Evolutionary conservation across 1,140 invertebrate species (phyloP), one percentile per base, ranked within the genome.

Genomic region (Diabrotica virgifera): DNA sequence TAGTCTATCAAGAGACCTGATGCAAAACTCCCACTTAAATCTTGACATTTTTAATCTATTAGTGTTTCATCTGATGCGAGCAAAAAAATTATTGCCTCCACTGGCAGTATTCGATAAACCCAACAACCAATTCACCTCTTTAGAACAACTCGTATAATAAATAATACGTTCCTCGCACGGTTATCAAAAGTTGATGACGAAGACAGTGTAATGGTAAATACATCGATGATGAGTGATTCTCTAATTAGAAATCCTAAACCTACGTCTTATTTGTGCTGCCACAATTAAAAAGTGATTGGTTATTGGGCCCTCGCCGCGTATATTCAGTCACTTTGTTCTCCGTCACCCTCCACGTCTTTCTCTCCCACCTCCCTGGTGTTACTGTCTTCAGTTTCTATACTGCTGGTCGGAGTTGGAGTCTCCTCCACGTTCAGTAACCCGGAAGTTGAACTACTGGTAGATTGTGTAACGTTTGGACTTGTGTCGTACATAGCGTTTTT

Each of bases 351-450:
- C 11, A 82, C 82, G 59, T 81, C 84, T 52, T 81, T 79, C 64
- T 85, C 84, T 37, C 81, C 81, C 24, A 84, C 82, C 60, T 85
- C 83, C 8, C 78, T 70, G 24, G 80, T 80, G 60, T 81, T 82
- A 51, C 83, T 84, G 46, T 85, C 84, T 59, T 85, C 84, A 0
- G 84, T 85, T 70, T 85, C 84, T 40, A 85, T 83, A 69, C 84
- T 86, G 66, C 84, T 85, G 3, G 84, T 85, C 7, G 85, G 84
- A 0, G 85, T 85, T 14, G 84, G 78, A 54, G 83, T 84, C 52
- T 85, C 84, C 61, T 77, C 77, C 5, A 76, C 73, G 8, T 72
- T 77, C 36, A 76, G 58, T 38, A 77, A 65, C 7, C 67, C 65
- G 5, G 72, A 65, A 40, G 62, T 68, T 46, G 66, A 70, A 51